Conservation (phyloP, 2,113 vertebrate genomes). For the Rhombomys opimus region DNA sequence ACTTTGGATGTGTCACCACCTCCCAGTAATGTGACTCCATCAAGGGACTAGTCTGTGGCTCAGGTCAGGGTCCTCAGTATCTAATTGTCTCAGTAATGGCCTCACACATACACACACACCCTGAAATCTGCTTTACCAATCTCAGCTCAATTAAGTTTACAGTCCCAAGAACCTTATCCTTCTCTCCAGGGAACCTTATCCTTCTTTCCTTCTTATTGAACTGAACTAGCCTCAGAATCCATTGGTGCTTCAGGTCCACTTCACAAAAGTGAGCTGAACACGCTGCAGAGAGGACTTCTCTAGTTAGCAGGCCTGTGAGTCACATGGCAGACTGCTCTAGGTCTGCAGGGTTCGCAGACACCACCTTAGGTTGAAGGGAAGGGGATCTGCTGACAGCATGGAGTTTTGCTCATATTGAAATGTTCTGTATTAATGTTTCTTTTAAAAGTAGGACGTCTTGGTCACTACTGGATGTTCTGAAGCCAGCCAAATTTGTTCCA, state of each 20-base stretch:
- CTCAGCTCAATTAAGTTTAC: background rate
- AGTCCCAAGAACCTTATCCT: background rate
- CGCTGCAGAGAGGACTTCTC: background rate
- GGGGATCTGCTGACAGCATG: background rate
- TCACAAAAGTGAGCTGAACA: background rate
- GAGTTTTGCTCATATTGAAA: conserved; percentile 30
- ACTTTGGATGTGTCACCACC: background rate
- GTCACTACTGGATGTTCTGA: background rate
- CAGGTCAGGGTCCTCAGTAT: background rate
- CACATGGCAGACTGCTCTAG: background rate
- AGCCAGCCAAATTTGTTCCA: background rate
- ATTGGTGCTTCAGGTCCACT: background rate
- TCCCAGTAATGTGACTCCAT: background rate
- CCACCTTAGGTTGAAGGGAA: background rate
- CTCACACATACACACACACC: background rate
- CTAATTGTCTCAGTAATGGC: background rate
- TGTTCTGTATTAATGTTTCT: background rate
- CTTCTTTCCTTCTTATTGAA: background rate
- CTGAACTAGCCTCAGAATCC: background rate
- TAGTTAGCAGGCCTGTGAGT: background rate
- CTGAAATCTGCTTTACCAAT: too few relatives aligned
- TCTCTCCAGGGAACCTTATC: background rate
- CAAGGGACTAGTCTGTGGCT: background rate
- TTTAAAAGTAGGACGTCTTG: background rate
- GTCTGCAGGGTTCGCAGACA: background rate